Evolutionary conservation across 2,888 invertebrate species (phyloP), one percentile per base, ranked within the genome.

Genomic region (Tetrapedia diversipes): DNA sequence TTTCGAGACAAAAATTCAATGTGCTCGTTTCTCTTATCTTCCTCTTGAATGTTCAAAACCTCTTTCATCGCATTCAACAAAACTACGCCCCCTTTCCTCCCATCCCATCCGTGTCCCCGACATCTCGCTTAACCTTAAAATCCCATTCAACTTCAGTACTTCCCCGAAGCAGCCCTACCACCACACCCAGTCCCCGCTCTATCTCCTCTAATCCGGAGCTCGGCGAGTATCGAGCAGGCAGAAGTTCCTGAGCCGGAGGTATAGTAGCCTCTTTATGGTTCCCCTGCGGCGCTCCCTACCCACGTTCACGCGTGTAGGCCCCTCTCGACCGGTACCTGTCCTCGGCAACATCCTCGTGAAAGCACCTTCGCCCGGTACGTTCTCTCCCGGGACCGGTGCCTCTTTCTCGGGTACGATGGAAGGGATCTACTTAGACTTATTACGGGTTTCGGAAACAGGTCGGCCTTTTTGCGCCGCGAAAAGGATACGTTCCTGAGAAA

Each of bases 361-460:
- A 85, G 85, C 85, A 83, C 74, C 81, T 86, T 76, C 78, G 68
- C 80, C 75, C 16, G 39, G 70, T 76, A 78, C 84, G 64, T 82
- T 83, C 83, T 82, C 80, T 80, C 61, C 63, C 29, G 71, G 64
- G 71, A 81, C 77, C 73, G 71, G 70, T 70, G 60, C 68, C 74
- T 79, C 53, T 73, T 79, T 83, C 81, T 72, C 59, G 54, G 81
- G 67, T 73, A 65, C 76, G 57, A 49, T 61, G 79, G 75, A 63
- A 77, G 83, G 78, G 74, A 71, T 68, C 83, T 69, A 72, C 82
- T 79, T 80, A 82, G 77, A 70, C 85, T 81, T 85, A 83, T 86
- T 85, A 82, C 85, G 80, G 87, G 82, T 86, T 87, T 84, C 73
- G 83, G 76, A 73, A 86, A 87, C 87, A 80, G 82, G 82, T 83